A percentile compares a stretch with the other conserved stretches of the same genome.
phyloP scores from a whole-genome alignment of 1,140 invertebrate species.

The Megathymus violae region DNA sequence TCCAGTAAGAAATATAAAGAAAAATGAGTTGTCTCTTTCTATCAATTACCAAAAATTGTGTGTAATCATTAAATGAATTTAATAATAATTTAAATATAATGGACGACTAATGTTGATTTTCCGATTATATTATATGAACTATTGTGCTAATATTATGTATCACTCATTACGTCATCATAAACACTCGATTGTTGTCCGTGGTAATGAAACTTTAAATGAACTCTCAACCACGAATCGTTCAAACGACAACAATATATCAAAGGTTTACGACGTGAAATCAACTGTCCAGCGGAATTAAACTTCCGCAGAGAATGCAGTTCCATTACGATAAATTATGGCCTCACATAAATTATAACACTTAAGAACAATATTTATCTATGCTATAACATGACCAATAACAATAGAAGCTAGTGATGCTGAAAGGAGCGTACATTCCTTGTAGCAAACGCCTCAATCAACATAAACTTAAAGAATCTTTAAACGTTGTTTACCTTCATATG shows the following conservation, averaged over 20 bases:
- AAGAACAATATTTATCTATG: slow-evolving; percentile 36
- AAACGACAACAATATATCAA: slow-evolving; percentile 49
- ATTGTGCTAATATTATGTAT: too few species aligned
- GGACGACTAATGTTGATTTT: too few species aligned
- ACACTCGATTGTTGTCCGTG: slow-evolving; percentile 31
- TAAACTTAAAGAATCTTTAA: too few species aligned
- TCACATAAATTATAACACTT: slow-evolving; percentile 45
- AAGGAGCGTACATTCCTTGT: too few species aligned
- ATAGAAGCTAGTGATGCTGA: background rate
- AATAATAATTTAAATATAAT: too few species aligned
- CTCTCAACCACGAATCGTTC: slow-evolving; percentile 43
- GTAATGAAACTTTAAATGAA: slow-evolving; percentile 48
- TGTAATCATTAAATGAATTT: too few species aligned
- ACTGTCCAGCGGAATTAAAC: slow-evolving; percentile 33
- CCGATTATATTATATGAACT: too few species aligned
- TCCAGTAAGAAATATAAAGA: too few species aligned
- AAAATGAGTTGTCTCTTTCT: too few species aligned
- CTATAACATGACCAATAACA: background rate
- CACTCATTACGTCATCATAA: slow-evolving; percentile 30
- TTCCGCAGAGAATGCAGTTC: slow-evolving; percentile 6
- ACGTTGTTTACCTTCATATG: too few species aligned
- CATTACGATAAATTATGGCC: slow-evolving; percentile 14
- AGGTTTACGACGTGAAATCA: slow-evolving; percentile 45
- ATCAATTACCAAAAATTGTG: too few species aligned
- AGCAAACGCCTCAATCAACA: too few species aligned